Conservation (phyloP, 1,140 invertebrate species). For the Leptinotarsa lineolata region DNA sequence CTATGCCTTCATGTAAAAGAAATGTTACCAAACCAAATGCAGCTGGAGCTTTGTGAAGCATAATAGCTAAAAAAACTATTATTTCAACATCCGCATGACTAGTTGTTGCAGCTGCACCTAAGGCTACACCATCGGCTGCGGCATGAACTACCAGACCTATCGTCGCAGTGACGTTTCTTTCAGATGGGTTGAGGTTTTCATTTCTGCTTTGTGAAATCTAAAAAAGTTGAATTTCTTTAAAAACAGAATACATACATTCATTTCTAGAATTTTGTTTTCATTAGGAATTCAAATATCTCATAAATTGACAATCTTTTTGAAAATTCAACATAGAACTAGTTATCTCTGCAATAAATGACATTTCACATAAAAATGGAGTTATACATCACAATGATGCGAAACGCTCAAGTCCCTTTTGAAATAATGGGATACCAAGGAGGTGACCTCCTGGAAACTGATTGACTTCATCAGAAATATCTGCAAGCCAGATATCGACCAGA, state of each 20-base stretch:
- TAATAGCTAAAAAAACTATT: conserved; percentile 97
- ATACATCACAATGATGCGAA: no score
- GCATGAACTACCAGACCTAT: conserved; percentile 96
- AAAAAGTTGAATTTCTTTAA: conserved; percentile 19
- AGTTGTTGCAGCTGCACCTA: conserved; percentile 94
- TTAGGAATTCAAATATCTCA: no score
- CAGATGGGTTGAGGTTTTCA: conserved; percentile 63
- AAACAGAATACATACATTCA: neutral
- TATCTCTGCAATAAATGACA: no score
- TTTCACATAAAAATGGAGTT: no score
- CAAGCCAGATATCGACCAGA: no score
- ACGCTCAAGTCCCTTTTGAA: no score
- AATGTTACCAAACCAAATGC: conserved; percentile 98
- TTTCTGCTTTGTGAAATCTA: conserved; percentile 68
- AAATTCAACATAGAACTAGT: no score
- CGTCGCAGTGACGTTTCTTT: conserved; percentile 88
- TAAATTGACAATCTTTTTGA: no score
- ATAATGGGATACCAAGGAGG: no score
- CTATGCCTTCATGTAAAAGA: conserved; percentile 92
- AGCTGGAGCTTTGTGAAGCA: conserved; percentile 98
- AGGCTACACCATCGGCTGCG: conserved; percentile 94
- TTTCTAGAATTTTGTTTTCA: no score
- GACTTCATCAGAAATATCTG: no score
- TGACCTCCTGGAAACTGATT: no score
- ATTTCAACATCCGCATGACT: conserved; percentile 94